These are phyloP conservation scores for Drosophila kanapiae DNA, from an alignment of 1,140 invertebrate species.

Conservation along the genomic window DNA sequence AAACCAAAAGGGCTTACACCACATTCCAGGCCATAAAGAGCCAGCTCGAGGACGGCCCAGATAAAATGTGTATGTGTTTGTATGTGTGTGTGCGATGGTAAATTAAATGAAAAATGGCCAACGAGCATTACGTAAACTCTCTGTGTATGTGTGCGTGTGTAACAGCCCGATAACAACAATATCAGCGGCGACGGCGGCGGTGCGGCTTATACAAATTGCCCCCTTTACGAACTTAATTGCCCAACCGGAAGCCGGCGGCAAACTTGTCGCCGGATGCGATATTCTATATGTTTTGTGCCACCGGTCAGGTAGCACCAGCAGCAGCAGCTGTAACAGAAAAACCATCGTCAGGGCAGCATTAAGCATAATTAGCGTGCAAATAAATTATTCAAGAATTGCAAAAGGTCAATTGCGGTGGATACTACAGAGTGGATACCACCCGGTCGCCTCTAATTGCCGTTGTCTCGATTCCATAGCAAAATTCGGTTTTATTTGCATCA, in stretches of 20 bases:
- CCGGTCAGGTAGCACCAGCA: conserved; percentile 34
- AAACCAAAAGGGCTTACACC: conserved; percentile 63
- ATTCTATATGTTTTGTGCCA: conserved; percentile 26
- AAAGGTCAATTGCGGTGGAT: conserved; percentile 32
- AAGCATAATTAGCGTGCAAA: conserved; percentile 43
- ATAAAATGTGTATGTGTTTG: conserved; percentile 42
- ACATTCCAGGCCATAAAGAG: conserved; percentile 49
- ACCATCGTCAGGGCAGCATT: conserved; percentile 9
- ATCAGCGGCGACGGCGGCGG: conserved; percentile 41
- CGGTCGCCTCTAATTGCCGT: conserved; percentile 26
- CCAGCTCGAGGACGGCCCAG: conserved; percentile 19
- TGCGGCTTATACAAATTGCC: conserved; percentile 62
- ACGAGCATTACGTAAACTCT: conserved; percentile 11
- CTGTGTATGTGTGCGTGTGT: conserved; percentile 26
- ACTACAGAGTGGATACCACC: background rate
- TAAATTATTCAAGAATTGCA: conserved; percentile 50
- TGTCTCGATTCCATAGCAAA: conserved; percentile 18
- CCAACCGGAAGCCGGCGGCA: conserved; percentile 29
- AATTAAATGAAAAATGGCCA: conserved; percentile 75
- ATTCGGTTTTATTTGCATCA: conserved; percentile 23
- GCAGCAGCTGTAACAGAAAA: conserved; percentile 7
- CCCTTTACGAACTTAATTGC: conserved; percentile 56
- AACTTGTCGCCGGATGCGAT: conserved; percentile 51
- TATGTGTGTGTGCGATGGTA: conserved; percentile 46
- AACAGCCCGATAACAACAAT: conserved; percentile 69